Conservation (phyloP, 1,140 invertebrate genomes). For the Galleria mellonella region DNA sequence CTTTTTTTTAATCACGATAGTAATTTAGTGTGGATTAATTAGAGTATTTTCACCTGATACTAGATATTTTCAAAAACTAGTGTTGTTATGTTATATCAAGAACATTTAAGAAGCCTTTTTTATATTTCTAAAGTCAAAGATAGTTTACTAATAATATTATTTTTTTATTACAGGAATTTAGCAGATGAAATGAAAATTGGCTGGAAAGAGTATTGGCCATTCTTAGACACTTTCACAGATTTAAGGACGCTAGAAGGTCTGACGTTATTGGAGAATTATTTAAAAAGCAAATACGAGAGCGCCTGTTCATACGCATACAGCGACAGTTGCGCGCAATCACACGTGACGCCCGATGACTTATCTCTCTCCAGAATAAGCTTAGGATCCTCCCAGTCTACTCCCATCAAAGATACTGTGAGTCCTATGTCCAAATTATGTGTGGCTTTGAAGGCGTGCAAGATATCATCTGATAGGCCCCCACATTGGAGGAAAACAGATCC, state of each 20-base stretch:
- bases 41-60: too few relatives aligned
- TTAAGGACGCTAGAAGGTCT: conserved; percentile 83
- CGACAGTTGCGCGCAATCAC: conserved; percentile 41
- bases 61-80: too few relatives aligned
- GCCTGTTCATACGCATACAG: conserved; percentile 54
- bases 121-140: too few relatives aligned
- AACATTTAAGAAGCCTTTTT: too few relatives aligned
- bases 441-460: conserved; percentile 70
- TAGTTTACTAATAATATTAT: too few relatives aligned
- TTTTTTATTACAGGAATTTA: conserved; percentile 76
- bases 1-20: too few relatives aligned
- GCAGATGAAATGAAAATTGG: conserved; percentile 83
- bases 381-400: conserved; percentile 32
- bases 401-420: conserved; percentile 47
- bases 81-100: too few relatives aligned
- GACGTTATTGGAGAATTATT: conserved; percentile 81
- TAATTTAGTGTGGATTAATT: too few relatives aligned
- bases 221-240: conserved; percentile 87
- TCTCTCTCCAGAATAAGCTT: conserved; percentile 44
- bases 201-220: conserved; percentile 96
- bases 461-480: conserved; percentile 41
- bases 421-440: conserved; percentile 76
- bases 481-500: conserved; percentile 50
- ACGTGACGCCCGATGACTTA: conserved; percentile 29
- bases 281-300: conserved; percentile 73